A percentile compares a stretch with the other conserved stretches of the same genome.
Conservation (phyloP, 1,140 invertebrate species). For the Chelonus insularis region DNA sequence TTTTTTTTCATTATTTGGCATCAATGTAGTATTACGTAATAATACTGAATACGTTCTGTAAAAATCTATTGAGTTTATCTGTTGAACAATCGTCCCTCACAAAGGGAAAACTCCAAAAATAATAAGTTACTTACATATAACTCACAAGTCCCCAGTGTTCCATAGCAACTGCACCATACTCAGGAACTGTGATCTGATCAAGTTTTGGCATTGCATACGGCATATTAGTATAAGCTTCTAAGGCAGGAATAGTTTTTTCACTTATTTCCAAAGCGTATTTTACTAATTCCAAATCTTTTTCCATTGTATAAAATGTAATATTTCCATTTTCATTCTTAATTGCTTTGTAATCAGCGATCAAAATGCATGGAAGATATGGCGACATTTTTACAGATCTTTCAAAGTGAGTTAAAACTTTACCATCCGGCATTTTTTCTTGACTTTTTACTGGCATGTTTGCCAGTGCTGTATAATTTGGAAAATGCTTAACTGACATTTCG, state of each 20-base stretch:
- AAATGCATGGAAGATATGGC: constrained; percentile 74
- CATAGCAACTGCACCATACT: constrained; percentile 12
- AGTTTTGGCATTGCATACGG: constrained; percentile 26
- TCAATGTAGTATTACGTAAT: not conserved
- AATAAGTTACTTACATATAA: constrained; percentile 64
- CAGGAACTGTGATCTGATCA: constrained; percentile 18
- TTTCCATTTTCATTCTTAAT: constrained; percentile 30
- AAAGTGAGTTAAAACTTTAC: constrained; percentile 30
- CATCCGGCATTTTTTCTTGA: constrained; percentile 27
- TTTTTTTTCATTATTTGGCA: not conserved
- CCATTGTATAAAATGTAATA: constrained; percentile 17
- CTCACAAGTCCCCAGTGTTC: constrained; percentile 28
- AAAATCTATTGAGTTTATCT: constrained; percentile 39
- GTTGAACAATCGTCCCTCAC: no score
- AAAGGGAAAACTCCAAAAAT: no score
- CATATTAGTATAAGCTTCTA: constrained; percentile 26
- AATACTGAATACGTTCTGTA: not conserved
- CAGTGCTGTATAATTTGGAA: constrained; percentile 48
- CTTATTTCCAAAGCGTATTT: constrained; percentile 11
- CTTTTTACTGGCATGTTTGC: constrained; percentile 58
- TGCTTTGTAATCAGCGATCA: constrained; percentile 63
- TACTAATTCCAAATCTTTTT: not conserved
- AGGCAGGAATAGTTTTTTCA: constrained; percentile 5
- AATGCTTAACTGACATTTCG: constrained; percentile 48
- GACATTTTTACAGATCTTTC: constrained; percentile 62